Evolutionary conservation across 2,888 invertebrate species (phyloP), one percentile per base, ranked within the genome.

Genomic region (Hoplodrina blanda): DNA sequence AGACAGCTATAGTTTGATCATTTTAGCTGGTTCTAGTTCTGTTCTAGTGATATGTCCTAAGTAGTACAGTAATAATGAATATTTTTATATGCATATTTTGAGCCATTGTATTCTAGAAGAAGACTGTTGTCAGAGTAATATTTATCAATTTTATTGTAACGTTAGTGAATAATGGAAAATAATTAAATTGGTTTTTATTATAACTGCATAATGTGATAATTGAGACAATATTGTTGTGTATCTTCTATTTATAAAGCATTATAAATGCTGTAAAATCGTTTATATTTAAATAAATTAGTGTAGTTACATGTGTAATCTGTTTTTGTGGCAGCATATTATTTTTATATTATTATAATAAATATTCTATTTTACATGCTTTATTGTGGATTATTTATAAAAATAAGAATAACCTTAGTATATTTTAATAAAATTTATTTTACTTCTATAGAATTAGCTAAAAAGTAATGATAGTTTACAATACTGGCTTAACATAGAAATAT

Each of bases 401-500:
- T 17, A 64, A 62, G 25, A 8, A 46, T 52, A 10, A 64, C 33
- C 50, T 11, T 49, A 30, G 3, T 55, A 50, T 55, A 53, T 65
- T 17, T 57, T 62, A 49, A 59, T 70, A 53, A 37, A 65, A 54
- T 57, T 69, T 76, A 75, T 79, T 76, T 67, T 59, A 57, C 4
- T 60, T 57, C 15, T 50, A 63, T 70, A 62, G 13, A 33, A 44
- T 52, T 62, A 85, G 84, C 85, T 86, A 76, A 69, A n/a, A 65
- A 83, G 76, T 83, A 87, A 69, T 25, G 30, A 66, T 62, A 72
- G 56, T 70, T 72, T 67, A 72, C 68, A 83, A 92, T 93, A 93
- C 91, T 92, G 91, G 91, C 92, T 87, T 87, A 75, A 59, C 55
- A 80, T 82, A 86, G 82, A 86, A 81, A 86, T 88, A 89, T 91